phyloP scores from a whole-genome alignment of 1,140 invertebrate genomes.

The Ganaspis sp. region DNA sequence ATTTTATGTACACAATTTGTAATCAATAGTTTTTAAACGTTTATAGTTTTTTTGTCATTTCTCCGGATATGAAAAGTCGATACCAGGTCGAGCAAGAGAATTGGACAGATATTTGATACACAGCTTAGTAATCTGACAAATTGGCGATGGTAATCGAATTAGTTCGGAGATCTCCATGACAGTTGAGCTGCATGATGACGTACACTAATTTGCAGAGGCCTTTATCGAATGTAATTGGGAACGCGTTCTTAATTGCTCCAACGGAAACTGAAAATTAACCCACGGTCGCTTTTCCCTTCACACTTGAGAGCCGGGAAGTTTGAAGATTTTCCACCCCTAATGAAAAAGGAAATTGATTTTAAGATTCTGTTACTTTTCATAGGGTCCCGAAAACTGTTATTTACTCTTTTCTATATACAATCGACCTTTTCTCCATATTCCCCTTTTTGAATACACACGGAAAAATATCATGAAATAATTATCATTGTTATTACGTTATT shows the following conservation, averaged over 20 bases:
- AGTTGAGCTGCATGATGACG: conserved; percentile 50
- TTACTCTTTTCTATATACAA: no score
- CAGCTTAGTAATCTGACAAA: conserved; percentile 54
- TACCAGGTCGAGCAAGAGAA: background rate
- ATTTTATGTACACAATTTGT: no score
- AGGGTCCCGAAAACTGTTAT: no score
- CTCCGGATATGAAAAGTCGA: conserved; percentile 15
- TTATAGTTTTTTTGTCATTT: conserved; percentile 12
- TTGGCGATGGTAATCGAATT: conserved; percentile 58
- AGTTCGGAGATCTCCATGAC: conserved; percentile 51
- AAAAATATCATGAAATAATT: no score
- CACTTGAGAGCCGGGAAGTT: background rate
- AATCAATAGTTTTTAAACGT: background rate
- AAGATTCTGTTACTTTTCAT: background rate
- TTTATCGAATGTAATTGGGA: conserved; percentile 22
- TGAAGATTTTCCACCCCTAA: background rate
- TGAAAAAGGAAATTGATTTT: background rate
- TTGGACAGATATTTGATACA: conserved; percentile 50
- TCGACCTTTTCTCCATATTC: no score
- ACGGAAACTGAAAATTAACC: conserved; percentile 15
- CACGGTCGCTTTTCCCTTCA: background rate
- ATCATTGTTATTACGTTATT: no score
- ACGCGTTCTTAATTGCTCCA: conserved; percentile 12
- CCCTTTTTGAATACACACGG: no score
- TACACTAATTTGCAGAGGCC: conserved; percentile 38